phyloP scores from a whole-genome alignment of 2,888 invertebrate species.

The Pherbina coryleti region DNA sequence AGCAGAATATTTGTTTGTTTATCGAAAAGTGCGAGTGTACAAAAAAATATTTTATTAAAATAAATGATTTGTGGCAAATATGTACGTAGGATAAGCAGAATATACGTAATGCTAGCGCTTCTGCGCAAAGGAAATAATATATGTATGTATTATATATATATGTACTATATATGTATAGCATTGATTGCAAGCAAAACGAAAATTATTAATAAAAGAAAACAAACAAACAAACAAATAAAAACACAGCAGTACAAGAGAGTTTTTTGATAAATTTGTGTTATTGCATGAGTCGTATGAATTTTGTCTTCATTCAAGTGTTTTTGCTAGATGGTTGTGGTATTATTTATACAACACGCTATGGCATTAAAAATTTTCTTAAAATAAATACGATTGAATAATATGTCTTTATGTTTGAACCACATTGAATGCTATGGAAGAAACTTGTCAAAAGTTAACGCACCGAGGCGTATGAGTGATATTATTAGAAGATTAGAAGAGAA shows the following conservation, averaged over 20 bases:
- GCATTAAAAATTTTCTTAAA: no score
- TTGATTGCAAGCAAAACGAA: neutral
- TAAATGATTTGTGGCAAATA: slow-evolving; percentile 18
- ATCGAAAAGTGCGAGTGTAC: neutral
- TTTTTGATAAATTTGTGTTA: no score
- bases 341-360: neutral
- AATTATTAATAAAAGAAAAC: neutral
- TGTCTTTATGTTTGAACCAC: neutral
- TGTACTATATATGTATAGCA: no score
- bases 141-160: no score
- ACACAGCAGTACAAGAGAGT: no score
- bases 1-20: neutral
- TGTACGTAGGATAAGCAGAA: neutral
- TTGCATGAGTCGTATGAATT: neutral
- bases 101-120: neutral
- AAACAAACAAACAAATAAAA: neutral
- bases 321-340: neutral
- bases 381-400: no score
- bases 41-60: slow-evolving; percentile 15
- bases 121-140: neutral
- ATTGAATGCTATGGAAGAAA: neutral
- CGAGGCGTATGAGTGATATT: slow-evolving; percentile 18
- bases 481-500: no score
- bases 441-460: neutral
- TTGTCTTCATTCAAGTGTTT: neutral